Evolutionary conservation across 2,797 vertebrate genomes (phyloP).

Genomic region (Labeo calbasu): DNA sequence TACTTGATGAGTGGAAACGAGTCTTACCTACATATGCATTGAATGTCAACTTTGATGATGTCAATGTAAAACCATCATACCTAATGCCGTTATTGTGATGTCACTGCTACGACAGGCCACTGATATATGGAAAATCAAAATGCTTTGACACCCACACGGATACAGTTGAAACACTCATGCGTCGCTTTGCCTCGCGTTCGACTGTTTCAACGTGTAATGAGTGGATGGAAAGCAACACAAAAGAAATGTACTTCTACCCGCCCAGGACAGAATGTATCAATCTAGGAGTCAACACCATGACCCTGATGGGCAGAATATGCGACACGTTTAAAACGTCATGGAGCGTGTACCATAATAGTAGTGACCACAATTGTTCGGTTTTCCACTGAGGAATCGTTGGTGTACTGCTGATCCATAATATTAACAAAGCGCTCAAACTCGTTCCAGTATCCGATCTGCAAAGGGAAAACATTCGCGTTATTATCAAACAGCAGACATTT

Average conservation of each 20-base stretch:
- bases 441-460: slow-evolving; percentile 98
- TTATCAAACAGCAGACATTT: slow-evolving; percentile 49
- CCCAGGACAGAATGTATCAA: slow-evolving; percentile 87
- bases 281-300: slow-evolving; percentile 84
- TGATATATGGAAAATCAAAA: slow-evolving; percentile 84
- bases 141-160: slow-evolving; percentile 86
- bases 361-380: slow-evolving; percentile 99
- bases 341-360: slow-evolving; percentile 98
- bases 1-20: slow-evolving; percentile 84
- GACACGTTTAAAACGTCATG: slow-evolving; percentile 83
- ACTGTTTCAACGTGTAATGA: slow-evolving; percentile 87
- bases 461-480: slow-evolving; percentile 69
- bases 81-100: slow-evolving; percentile 85
- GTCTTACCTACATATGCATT: slow-evolving; percentile 83
- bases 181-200: slow-evolving; percentile 51
- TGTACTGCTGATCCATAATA: slow-evolving; percentile 89
- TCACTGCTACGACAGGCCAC: slow-evolving; percentile 90
- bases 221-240: slow-evolving; percentile 87
- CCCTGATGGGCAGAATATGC: slow-evolving; percentile 87
- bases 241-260: slow-evolving; percentile 85
- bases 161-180: slow-evolving; percentile 85
- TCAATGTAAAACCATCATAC: slow-evolving; percentile 79
- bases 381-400: slow-evolving; percentile 95
- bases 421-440: slow-evolving; percentile 97
- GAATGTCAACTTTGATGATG: slow-evolving; percentile 77